phyloP scores from a whole-genome alignment of 2,888 invertebrate species.

The Ophion ellenae region DNA sequence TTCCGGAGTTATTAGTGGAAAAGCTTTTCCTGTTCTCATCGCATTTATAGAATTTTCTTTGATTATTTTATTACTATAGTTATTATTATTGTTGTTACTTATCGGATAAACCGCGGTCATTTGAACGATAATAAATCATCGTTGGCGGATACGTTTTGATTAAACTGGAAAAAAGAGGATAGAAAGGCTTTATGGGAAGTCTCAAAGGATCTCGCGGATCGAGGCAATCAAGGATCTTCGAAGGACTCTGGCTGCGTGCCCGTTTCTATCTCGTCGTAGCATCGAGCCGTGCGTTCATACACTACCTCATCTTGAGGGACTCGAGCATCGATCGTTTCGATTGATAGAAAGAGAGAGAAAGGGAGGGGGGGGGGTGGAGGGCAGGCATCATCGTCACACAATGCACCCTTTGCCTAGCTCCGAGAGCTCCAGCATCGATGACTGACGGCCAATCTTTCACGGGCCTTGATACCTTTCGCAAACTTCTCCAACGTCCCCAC shows the following conservation, averaged over 20 bases:
- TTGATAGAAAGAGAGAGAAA: neutral
- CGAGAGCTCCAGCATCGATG: constrained; percentile 52
- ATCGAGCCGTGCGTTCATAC: constrained; percentile 54
- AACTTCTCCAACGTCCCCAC: neutral
- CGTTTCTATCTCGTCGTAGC: constrained; percentile 43
- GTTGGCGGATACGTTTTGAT: constrained; percentile 31
- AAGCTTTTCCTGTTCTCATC: neutral
- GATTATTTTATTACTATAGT: too few relatives aligned
- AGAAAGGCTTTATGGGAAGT: neutral
- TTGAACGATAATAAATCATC: constrained; percentile 37
- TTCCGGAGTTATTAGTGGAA: too few relatives aligned
- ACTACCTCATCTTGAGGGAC: constrained; percentile 20
- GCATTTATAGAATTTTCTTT: too few relatives aligned
- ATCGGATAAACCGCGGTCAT: neutral
- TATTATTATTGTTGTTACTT: too few relatives aligned
- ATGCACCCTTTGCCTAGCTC: constrained; percentile 66
- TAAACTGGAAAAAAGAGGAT: constrained; percentile 23
- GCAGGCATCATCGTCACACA: constrained; percentile 57
- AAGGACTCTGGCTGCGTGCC: constrained; percentile 26
- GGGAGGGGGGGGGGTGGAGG: neutral
- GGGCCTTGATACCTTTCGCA: constrained; percentile 58
- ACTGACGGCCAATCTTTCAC: constrained; percentile 75
- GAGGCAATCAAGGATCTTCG: constrained; percentile 47
- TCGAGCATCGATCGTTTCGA: constrained; percentile 53
- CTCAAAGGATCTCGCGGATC: constrained; percentile 37